Conservation (phyloP, 2,888 invertebrate species). For the Perizoma flavofasciatum region DNA sequence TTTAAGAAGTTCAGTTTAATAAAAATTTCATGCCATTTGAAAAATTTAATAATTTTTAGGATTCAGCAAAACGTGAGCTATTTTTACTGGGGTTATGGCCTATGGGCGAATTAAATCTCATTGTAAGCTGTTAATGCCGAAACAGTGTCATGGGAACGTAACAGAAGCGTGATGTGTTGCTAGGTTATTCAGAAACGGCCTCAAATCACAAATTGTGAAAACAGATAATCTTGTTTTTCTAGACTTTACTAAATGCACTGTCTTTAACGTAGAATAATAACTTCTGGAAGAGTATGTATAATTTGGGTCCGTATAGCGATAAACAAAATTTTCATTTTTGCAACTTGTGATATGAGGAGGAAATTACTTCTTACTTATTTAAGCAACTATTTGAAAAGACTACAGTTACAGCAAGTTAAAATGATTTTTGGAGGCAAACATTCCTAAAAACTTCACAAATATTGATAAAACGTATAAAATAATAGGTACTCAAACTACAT, state of each 20-base stretch:
- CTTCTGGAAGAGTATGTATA: no score
- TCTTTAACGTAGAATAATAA: no score
- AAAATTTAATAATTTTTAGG: no score
- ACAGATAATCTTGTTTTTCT: neutral
- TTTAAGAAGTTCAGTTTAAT: no score
- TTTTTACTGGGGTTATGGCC: conserved; percentile 5
- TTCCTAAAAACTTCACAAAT: conserved; percentile 2
- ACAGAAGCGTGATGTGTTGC: conserved; percentile 26
- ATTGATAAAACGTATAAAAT: neutral
- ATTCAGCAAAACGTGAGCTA: conserved; percentile 3
- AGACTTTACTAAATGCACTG: no score
- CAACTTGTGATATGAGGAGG: conserved; percentile 24
- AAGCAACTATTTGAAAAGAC: conserved; percentile 45
- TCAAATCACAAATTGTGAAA: conserved; percentile 17
- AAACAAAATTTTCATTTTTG: neutral
- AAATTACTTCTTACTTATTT: conserved; percentile 26
- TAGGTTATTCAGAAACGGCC: conserved; percentile 13
- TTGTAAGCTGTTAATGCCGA: conserved; percentile 18
- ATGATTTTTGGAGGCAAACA: conserved; percentile 1
- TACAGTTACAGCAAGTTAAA: conserved; percentile 54
- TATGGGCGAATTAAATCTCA: conserved; percentile 9
- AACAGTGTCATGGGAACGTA: conserved; percentile 24
- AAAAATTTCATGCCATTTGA: no score
- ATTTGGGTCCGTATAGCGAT: no score
- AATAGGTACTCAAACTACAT: conserved; percentile 9